Base-by-base conservation (phyloP, 2,113 vertebrate species). In the Sturnus vulgaris region DNA sequence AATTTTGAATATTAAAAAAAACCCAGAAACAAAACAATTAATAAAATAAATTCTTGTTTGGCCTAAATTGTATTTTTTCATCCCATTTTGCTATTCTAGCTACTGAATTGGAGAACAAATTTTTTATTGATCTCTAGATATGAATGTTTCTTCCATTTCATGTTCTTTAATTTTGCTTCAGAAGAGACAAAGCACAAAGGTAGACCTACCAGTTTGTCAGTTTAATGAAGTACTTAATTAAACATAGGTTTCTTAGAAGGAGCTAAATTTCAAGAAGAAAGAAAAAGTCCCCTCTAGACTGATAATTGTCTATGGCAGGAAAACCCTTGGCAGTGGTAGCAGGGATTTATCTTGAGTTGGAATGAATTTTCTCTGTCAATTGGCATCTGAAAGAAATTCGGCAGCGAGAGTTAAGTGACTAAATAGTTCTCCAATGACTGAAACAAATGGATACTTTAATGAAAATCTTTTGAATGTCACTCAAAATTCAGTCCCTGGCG, bases 361-460 rank as follows among this genome's bases (percentile, higher is more conserved):
- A 96, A 94, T 96, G 95, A 97, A 86, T 88, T 97, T 97, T 87
- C 93, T 83, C 78, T 40, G 88, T 96, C 93, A 95, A 82, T 92
- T 92, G 95, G 86, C 95, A 96, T 96, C 79, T 95, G 70, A 94
- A 91, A 91, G 83, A 95, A 90, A 95, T 49, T 97, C 96, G 82
- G 31, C 91, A 73, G 90, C 81, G 85, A 96, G 79, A 89, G 40
- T 77, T 95, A 89, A 95, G 86, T 93, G 95, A 95, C 76, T 94
- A 95, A 98, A 97, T 86, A 96, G 73, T 92, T 96, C 92, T 97
- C 93, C 94, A 96, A 83, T 93, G 96, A 93, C 94, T 82, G 80
- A 96, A 93, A 97, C 71, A 97, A 98, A 97, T 90, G 79, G 78
- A 94, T 82, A 93, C 84, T 97, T 98, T 91, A 96, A 94, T 91